Evolutionary conservation across 2,888 invertebrate species (phyloP), one percentile per base, ranked within the genome.

Genomic region (Drosophila pegasa): DNA sequence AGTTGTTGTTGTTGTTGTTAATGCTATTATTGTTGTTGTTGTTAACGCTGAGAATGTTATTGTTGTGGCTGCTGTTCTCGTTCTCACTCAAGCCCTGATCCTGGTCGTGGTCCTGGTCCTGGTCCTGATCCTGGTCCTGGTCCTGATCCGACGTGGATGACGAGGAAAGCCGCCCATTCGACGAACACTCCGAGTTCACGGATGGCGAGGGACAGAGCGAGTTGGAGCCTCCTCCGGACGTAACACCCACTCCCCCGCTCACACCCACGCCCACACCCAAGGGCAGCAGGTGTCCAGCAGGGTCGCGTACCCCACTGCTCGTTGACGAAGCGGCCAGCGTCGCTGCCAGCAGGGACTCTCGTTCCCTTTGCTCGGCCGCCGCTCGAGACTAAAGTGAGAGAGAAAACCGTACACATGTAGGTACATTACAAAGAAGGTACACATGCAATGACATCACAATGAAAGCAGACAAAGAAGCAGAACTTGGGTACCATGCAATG

Each of bases 321-420:
- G 60, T 14, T 14, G 75, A 65, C 38, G 73, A 51, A 1, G 94
- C 95, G n/a, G 94, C 94, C 16, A 91, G 93, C 48, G 94, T 95
- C 0, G 94, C 95, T 9, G 95, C 94, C 57, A 97, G 93, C 57
- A 96, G 93, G 37, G 93, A 94, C 90, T 97, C 97, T 48, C 97
- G 93, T 90, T 98, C 97, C 75, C 98, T 94, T 80, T 97, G 94
- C 90, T 98, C 98, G 16, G 98, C 98, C 8, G 98, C 98, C 9
- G 98, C 98, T 81, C 82, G 75, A 18, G 86, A 82, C 88, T 82
- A 7, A 10, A 74, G 47, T n/a, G 16, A 25, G n/a, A 37, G 9
- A 16, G 9, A 8, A 8, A 37, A 37, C 0, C 16, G 16, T n/a
- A n/a, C 6, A n/a, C 35, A n/a, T 2, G 35, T 14, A 37, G 16